Percentiles rank a stretch among this genome's conserved stretches.
These are phyloP conservation scores for Syngnathus floridae DNA, from an alignment of 2,113 vertebrate genomes.

Conservation along the genomic window DNA sequence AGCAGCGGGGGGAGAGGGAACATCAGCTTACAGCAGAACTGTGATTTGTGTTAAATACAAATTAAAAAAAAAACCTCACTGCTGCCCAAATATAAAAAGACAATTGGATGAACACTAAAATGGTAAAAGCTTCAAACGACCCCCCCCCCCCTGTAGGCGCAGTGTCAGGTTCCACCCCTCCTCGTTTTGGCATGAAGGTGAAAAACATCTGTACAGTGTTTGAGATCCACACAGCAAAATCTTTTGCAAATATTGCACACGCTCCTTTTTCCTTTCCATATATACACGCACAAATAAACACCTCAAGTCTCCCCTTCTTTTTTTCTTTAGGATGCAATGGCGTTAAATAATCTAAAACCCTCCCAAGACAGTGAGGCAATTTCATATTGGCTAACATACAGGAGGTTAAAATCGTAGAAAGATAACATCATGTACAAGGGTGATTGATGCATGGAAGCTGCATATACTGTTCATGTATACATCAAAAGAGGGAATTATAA, in stretches of 20 bases:
- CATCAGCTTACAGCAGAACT: constrained; percentile 89
- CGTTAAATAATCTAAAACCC: constrained; percentile 59
- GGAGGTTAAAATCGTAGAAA: constrained; percentile 73
- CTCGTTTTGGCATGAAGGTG: constrained; percentile 88
- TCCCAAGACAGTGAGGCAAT: constrained; percentile 69
- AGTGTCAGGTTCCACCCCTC: constrained; percentile 73
- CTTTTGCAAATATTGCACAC: constrained; percentile 88
- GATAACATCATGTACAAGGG: constrained; percentile 68
- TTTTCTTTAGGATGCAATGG: constrained; percentile 37
- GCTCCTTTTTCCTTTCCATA: constrained; percentile 62
- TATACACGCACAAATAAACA: constrained; percentile 86
- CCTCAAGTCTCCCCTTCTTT: constrained; percentile 63
- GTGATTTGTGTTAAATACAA: constrained; percentile 94
- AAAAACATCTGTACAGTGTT: constrained; percentile 81
- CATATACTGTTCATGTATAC: constrained; percentile 57
- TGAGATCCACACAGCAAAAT: constrained; percentile 85
- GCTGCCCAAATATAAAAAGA: constrained; percentile 86
- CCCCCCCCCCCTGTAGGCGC: constrained; percentile 70
- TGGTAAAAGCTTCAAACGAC: constrained; percentile 84
- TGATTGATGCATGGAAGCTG: constrained; percentile 66
- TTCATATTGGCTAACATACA: constrained; percentile 57
- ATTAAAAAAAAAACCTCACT: constrained; percentile 74
- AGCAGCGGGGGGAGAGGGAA: constrained; percentile 72
- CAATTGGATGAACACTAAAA: constrained; percentile 84
- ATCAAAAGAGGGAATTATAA: constrained; percentile 56